Evolutionary conservation across 2,113 vertebrate species (phyloP), one percentile per base, ranked within the genome.

Genomic region (Mohoua ochrocephala): DNA sequence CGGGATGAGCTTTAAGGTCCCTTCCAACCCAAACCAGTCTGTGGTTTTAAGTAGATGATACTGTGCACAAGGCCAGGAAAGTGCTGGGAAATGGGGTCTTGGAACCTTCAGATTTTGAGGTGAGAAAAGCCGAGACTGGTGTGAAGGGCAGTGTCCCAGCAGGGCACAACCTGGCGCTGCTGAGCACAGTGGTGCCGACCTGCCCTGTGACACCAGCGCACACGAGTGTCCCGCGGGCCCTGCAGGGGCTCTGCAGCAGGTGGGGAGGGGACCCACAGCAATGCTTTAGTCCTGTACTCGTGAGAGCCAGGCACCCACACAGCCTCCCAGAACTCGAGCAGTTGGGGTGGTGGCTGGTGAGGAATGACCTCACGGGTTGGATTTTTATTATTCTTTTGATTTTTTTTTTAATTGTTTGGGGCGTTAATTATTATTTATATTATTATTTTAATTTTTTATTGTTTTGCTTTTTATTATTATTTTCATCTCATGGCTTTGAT

Each of bases 211-310:
- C 74, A 41, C 10, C 64, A 28, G 53, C 1, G 4, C 37, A 13
- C 73, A 37, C 11, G 0, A 6, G 14, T 33, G 52, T 57, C 30
- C 85, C 2, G 0, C 6, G 41, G 49, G 20, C 30, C n/a, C 75
- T 41, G n/a, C 0, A 1, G 35, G 65, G 35, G 35, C 42, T 49
- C 76, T 49, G 65, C 1, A 0, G 26, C 37, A 37, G 26, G 21
- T 14, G 67, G 18, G 27, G 41, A 71, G 26, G 65, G 26, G 30
- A 56, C 30, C 24, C 31, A 4, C 9, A 3, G 11, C n/a, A n/a
- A 8, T 44, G 59, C 50, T 50, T 89, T 28, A 44, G 15, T 37
- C 60, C 68, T 74, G 24, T 30, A n/a, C 45, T 45, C 4, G 0
- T 52, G 87, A 67, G 33, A 87, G 9, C 24, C 45, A 37, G 23